These are phyloP conservation scores for Gouania willdenowi DNA, from an alignment of 2,797 vertebrate genomes.

Conservation along the genomic window DNA sequence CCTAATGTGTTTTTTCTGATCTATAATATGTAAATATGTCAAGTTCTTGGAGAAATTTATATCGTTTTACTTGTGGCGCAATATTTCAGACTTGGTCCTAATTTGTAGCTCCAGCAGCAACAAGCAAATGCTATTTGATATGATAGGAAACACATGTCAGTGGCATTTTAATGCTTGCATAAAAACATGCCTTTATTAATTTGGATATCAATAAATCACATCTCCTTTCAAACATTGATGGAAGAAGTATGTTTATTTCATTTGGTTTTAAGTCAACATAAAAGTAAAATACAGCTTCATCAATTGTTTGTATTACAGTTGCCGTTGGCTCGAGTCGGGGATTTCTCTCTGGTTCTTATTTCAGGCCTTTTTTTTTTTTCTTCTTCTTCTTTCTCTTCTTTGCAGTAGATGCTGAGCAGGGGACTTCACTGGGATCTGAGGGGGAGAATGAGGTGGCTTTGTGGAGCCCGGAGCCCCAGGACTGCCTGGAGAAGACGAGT, in stretches of 20 bases:
- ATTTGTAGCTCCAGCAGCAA: constrained; percentile 4
- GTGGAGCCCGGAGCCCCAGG: constrained; percentile 73
- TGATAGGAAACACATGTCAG: constrained; percentile 2
- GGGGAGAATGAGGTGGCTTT: constrained; percentile 75
- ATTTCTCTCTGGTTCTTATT: not conserved
- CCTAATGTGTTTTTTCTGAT: constrained; percentile 1
- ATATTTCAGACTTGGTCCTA: constrained; percentile 6
- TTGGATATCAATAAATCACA: not conserved
- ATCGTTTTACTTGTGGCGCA: not conserved
- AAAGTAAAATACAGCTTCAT: not conserved
- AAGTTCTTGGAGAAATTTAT: constrained; percentile 11
- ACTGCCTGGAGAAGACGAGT: constrained; percentile 72
- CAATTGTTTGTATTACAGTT: not conserved
- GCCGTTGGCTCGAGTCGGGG: not conserved
- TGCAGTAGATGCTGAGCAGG: constrained; percentile 66
- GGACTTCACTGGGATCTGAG: constrained; percentile 73
- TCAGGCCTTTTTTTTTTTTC: not conserved
- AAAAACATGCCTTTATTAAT: not conserved
- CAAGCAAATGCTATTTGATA: constrained; percentile 13
- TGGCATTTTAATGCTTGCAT: constrained; percentile 1
- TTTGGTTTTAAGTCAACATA: not conserved
- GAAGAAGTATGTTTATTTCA: not conserved
- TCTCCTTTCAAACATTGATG: not conserved
- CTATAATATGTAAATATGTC: too few relatives aligned
- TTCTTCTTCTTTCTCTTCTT: not conserved